Evolutionary conservation across 2,113 vertebrate species (phyloP).

Genomic region (Benitochromis conjunctus): DNA sequence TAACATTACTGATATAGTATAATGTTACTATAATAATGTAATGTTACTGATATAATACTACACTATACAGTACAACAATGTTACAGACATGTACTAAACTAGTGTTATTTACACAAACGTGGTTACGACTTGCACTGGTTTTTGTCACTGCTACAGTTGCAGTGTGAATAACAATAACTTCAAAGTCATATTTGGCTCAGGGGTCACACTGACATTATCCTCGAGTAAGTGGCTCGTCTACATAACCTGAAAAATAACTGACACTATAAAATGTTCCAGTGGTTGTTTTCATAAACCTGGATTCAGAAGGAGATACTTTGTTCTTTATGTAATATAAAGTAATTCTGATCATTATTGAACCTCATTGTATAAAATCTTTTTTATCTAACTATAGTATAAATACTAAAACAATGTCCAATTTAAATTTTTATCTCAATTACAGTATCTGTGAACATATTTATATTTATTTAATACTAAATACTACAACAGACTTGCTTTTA

Average conservation of each 20-base stretch:
- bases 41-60: neutral
- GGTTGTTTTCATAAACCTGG: rapidly evolving
- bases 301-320: neutral
- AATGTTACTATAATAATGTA: neutral
- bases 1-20: no score
- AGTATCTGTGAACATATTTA: neutral
- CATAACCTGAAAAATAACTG: rapidly evolving
- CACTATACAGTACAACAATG: rapidly evolving
- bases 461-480: neutral
- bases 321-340: neutral
- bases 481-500: rapidly evolving
- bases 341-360: neutral
- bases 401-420: neutral
- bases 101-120: neutral
- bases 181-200: neutral
- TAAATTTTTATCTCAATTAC: neutral
- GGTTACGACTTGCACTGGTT: neutral
- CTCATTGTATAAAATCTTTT: neutral
- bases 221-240: neutral
- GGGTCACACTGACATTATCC: neutral
- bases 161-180: neutral
- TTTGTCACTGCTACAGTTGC: neutral
- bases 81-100: neutral
- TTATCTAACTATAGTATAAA: rapidly evolving
- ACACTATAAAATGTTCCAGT: neutral